Evolutionary conservation across 2,113 vertebrate species (phyloP).

Genomic region (Hipposideros armiger): DNA sequence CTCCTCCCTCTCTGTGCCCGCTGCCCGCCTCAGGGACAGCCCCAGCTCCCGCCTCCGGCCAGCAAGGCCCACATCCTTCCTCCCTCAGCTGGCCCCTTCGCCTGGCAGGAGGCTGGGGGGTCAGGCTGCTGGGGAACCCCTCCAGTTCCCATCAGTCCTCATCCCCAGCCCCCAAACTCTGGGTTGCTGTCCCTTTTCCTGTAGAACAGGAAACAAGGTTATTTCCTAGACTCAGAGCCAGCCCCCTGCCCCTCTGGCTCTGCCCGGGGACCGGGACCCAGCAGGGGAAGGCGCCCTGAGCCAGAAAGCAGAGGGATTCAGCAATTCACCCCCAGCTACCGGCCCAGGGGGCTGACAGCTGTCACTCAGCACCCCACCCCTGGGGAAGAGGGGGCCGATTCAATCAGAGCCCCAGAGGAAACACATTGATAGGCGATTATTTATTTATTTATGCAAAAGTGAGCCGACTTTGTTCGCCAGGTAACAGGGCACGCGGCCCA

Average conservation of each 20-base stretch:
- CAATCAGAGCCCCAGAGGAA: conserved; percentile 79
- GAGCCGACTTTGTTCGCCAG: conserved; percentile 82
- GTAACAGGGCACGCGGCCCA: conserved; percentile 82
- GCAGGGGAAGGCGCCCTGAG: conserved; percentile 58
- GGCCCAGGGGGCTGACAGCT: conserved; percentile 86
- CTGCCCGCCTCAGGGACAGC: conserved; percentile 83
- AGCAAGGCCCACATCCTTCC: conserved; percentile 86
- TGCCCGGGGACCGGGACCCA: conserved; percentile 67
- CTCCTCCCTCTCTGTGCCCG: conserved; percentile 82
- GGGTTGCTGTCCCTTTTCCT: conserved; percentile 82
- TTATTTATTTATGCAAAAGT: conserved; percentile 85
- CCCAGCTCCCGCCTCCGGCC: conserved; percentile 82
- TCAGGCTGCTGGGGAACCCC: conserved; percentile 75
- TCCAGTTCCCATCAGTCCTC: conserved; percentile 64
- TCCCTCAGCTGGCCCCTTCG: conserved; percentile 80
- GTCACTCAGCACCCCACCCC: conserved; percentile 84
- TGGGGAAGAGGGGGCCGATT: conserved; percentile 67
- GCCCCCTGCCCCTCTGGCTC: conserved; percentile 79
- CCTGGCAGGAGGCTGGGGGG: conserved; percentile 79
- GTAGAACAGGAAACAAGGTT: conserved; percentile 84
- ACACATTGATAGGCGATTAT: conserved; percentile 76
- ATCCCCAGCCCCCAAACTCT: conserved; percentile 81
- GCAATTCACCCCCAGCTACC: conserved; percentile 73
- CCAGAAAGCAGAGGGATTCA: conserved; percentile 67
- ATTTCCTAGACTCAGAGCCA: conserved; percentile 80